These are phyloP conservation scores for Oceanites oceanicus DNA, from an alignment of 2,113 vertebrate species.

Conservation along the genomic window DNA sequence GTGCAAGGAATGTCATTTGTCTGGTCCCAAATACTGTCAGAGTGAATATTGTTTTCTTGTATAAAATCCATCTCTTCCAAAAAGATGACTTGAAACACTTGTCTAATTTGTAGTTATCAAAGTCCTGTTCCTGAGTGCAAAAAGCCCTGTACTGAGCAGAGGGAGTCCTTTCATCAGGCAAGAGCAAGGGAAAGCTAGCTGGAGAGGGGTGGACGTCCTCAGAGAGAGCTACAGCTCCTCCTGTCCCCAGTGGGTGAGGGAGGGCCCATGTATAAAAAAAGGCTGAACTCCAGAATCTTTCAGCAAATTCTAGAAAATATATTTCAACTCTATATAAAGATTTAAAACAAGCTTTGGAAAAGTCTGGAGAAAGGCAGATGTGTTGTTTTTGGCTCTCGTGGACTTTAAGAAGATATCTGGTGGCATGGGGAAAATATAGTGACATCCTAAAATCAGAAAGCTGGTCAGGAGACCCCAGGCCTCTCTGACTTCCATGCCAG, in stretches of 20 bases:
- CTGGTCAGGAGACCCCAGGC: neutral
- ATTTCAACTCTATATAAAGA: neutral
- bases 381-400: neutral
- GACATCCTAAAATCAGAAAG: neutral
- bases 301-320: neutral
- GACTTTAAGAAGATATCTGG: neutral
- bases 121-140: neutral
- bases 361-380: neutral
- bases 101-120: neutral
- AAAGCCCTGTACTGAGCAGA: neutral
- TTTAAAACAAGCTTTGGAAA: neutral
- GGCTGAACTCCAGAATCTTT: neutral
- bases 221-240: neutral
- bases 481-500: neutral
- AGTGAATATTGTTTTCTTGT: neutral
- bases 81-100: neutral
- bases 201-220: neutral
- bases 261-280: neutral
- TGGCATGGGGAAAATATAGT: neutral
- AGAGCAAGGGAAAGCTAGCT: neutral
- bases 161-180: neutral
- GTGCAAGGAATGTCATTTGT: neutral
- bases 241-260: neutral
- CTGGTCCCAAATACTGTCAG: neutral
- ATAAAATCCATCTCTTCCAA: neutral